Evolutionary conservation across 2,113 vertebrate genomes (phyloP).

Genomic region (Oreochromis spilurus): DNA sequence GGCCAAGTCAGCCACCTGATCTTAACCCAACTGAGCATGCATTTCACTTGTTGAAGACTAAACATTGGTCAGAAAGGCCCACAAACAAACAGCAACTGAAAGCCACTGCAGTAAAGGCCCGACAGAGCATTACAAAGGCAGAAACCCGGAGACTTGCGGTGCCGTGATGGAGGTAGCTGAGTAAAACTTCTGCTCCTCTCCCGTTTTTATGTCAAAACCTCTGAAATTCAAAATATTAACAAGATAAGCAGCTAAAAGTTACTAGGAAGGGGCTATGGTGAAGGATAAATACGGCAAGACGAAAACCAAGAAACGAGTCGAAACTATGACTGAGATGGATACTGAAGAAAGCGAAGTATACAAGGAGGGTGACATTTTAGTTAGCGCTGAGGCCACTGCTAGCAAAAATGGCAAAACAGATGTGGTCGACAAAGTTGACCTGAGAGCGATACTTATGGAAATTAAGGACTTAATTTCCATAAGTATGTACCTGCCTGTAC

Average conservation of each 20-base stretch:
- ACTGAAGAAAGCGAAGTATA: not conserved
- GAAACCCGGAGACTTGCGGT: not conserved
- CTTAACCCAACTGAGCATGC: not conserved
- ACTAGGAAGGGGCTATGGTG: not conserved
- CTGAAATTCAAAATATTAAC: not conserved
- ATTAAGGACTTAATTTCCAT: not conserved
- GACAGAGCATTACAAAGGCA: not conserved
- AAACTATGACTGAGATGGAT: not conserved
- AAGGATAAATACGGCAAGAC: not conserved
- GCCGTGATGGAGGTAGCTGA: not conserved
- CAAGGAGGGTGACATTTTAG: not conserved
- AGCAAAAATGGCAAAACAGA: not conserved
- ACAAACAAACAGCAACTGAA: not conserved
- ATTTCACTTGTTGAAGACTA: not conserved
- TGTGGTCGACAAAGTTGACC: rapidly evolving
- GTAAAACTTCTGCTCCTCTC: too few species aligned
- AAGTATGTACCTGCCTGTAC: too few species aligned
- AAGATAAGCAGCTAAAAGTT: not conserved
- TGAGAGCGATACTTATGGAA: not conserved
- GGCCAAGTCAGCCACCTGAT: not conserved
- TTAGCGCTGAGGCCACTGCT: not conserved
- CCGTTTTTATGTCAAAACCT: not conserved
- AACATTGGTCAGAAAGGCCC: not conserved
- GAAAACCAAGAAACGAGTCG: not conserved
- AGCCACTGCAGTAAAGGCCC: not conserved